Base-by-base conservation (phyloP, 2,888 invertebrate species). In the Lapara coniferarum region DNA sequence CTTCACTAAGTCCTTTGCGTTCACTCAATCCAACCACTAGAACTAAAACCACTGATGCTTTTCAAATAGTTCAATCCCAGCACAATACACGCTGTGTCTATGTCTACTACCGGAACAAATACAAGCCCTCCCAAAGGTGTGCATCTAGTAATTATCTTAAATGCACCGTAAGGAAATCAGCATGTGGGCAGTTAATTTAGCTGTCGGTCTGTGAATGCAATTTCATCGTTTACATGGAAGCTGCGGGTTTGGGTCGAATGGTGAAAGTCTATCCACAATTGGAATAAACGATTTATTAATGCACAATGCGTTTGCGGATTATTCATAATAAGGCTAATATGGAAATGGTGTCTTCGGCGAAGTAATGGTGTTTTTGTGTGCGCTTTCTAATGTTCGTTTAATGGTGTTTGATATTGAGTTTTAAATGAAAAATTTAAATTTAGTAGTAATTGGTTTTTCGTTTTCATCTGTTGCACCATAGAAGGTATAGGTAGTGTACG, bases 81-180 rank as follows among this genome's bases (percentile, higher is more conserved):
- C 46, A 7, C 14, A 16, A 52, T 14, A 37, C 14, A 59, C 46
- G 19, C 19, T 19, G 49, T 59, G 46, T 49, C 19, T 14, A 57
- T 13, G 46, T 49, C 63, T 10, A 49, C 63, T 19, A 19, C 19
- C 10, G 19, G 49, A 63, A 49, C 49, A 49, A 66, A 67, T 51
- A 57, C 30, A 57, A 56, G 52, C 25, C 63, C 49, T 63, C 49
- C 63, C 63, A 49, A 63, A 63, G 63, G 63, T 82, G 78, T 81
- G 75, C 75, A 78, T 75, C 74, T 78, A 78, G 85, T 85, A 85
- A 88, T 88, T 86, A 87, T 87, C 88, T 88, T 82, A 85, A 88
- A 87, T 78, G 81, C 79, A 79, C 80, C 81, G 78, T 78, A 78
- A 82, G 80, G 81, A 82, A 84, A 83, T 84, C 82, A 77, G 78